Evolutionary conservation across 1,140 invertebrate species (phyloP), one percentile per base, ranked within the genome.

Genomic region (Holotrichia oblita): DNA sequence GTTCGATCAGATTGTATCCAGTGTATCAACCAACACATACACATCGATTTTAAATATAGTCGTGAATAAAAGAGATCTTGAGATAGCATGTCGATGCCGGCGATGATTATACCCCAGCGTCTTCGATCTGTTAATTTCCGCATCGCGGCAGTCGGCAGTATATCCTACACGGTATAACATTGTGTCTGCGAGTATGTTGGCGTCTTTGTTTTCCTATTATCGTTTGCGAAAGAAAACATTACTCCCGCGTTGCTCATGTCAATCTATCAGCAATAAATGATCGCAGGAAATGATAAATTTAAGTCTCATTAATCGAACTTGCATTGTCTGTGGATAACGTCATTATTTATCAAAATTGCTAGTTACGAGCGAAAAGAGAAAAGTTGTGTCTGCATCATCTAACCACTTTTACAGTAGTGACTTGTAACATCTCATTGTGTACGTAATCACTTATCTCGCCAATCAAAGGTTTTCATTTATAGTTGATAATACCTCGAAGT

Each of bases 81-180:
- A 64, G 61, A 64, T 64, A 64, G 61, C n/a, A 64, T n/a, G n/a
- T 64, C 61, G 61, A 64, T 64, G 61, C n/a, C 17, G 61, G 20
- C 61, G 61, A 64, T 64, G 61, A 64, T 64, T 64, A 64, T 64
- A 64, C 17, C 4, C 22, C 17, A n/a, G n/a, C n/a, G n/a, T 17
- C 20, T 22, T 24, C 20, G 61, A 64, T 64, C 61, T 64, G 61
- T 22, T 64, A 64, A 64, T 64, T 64, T 64, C 61, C 61, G 61
- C 61, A 64, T 64, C 61, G 61, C 61, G 22, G 61, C 61, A 20
- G 61, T 64, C 24, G 61, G 61, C 22, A 6, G 61, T 20, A 20
- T 64, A 64, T 64, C 61, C 24, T 64, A 20, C 61, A 10, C 17
- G 20, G 9, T 20, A 64, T 27, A 64, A 64, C 22, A 64, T 64